Percentiles rank a stretch among this genome's conserved stretches.
Conservation (phyloP, 2,113 vertebrate genomes). For the Hyaena hyaena region DNA sequence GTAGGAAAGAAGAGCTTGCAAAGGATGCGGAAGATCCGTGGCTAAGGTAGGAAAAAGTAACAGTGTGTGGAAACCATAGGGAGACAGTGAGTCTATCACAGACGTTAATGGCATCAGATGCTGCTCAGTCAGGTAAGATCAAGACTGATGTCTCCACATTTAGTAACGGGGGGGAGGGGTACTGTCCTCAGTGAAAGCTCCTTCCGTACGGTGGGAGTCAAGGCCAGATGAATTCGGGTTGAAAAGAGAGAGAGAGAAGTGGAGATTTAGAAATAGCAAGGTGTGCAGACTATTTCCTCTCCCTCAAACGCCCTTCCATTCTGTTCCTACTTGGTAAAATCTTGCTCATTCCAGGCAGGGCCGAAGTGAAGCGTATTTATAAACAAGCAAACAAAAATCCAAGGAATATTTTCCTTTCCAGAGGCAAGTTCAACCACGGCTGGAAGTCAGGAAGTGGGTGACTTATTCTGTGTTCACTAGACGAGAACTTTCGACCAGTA, state of each 20-base stretch:
- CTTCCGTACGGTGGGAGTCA: not conserved
- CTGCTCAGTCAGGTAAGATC: not conserved
- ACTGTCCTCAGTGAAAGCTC: not conserved
- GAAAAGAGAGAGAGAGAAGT: not conserved
- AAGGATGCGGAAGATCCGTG: not conserved
- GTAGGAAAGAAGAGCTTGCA: not conserved
- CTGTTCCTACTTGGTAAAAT: not conserved
- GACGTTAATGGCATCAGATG: not conserved
- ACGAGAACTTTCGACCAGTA: constrained; percentile 30
- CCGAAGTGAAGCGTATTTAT: not conserved
- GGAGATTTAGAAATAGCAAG: not conserved
- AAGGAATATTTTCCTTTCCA: not conserved
- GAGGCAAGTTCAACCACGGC: constrained; percentile 24
- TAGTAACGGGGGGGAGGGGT: not conserved
- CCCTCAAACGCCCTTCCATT: not conserved
- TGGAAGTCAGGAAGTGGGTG: constrained; percentile 62
- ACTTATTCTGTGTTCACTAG: constrained; percentile 36
- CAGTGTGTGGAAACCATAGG: not conserved
- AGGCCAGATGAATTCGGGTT: not conserved
- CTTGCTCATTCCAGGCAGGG: not conserved
- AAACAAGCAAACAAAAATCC: constrained; percentile 32
- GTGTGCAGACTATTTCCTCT: not conserved
- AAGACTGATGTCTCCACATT: not conserved
- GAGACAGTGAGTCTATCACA: not conserved
- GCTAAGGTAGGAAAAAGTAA: not conserved